phyloP scores from a whole-genome alignment of 1,140 invertebrate genomes.

The Neelides sp. region DNA sequence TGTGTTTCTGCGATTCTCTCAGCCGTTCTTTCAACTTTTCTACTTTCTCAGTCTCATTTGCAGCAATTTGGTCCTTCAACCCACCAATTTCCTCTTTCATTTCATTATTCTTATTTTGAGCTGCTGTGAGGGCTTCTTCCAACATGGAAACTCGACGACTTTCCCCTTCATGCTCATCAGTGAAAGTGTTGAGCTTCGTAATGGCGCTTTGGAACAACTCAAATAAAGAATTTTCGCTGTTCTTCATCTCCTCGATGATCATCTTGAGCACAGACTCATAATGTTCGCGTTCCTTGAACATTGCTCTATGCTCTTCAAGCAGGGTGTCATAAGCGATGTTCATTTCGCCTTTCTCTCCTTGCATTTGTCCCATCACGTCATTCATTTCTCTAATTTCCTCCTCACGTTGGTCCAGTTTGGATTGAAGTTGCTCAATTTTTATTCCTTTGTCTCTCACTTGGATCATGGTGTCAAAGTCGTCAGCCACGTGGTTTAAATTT shows the following conservation, averaged over 20 bases:
- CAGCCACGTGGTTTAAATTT: conserved; percentile 14
- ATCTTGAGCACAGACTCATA: conserved; percentile 20
- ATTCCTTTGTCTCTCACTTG: not conserved
- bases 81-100: too few relatives aligned
- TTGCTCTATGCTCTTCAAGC: conserved; percentile 6
- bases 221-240: conserved; percentile 4
- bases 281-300: conserved; percentile 6
- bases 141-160: conserved; percentile 4
- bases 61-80: too few relatives aligned
- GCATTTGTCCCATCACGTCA: not conserved
- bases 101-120: conserved; percentile 26
- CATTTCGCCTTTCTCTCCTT: conserved; percentile 16
- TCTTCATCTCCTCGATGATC: conserved; percentile 16
- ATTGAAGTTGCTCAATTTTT: not conserved
- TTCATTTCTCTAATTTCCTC: conserved; percentile 7
- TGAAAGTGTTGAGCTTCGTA: conserved; percentile 10
- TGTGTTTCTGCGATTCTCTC: too few relatives aligned
- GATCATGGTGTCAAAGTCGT: not conserved
- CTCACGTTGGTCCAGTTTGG: too few relatives aligned
- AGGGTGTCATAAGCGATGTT: conserved; percentile 8
- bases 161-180: conserved; percentile 1
- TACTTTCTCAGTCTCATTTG: too few relatives aligned
- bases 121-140: conserved; percentile 15
- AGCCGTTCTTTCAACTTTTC: too few relatives aligned
- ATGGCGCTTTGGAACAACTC: conserved; percentile 13